Base-by-base conservation (phyloP, 2,113 vertebrate genomes). In the Pelecanoides urinatrix region DNA sequence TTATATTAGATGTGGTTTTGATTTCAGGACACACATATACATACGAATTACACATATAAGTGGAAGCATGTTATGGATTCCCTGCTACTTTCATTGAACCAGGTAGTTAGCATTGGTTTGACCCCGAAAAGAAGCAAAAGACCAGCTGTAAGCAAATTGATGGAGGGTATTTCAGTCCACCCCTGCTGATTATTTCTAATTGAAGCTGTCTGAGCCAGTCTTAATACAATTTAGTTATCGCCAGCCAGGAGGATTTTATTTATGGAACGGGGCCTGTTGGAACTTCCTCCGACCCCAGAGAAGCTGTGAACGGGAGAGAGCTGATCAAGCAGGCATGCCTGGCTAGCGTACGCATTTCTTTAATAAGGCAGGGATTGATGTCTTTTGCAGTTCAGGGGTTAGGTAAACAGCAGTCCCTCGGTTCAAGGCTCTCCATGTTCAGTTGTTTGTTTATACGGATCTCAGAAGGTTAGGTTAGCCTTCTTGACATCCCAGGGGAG, bases 391-490 rank as follows among this genome's bases (percentile, higher is more conserved):
- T 97, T 97, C 97, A 97, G 96, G 95, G 97, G 97, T 97, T 97
- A 96, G 95, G 90, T 98, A 98, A 98, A 98, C 97, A 98, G 96
- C 94, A 92, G 95, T 84, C 95, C 96, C 89, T 95, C 3, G 90
- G 97, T 98, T 98, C 97, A 98, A 97, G 97, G 97, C 96, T 98
- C 94, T 97, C 95, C 96, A 73, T 97, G 97, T 97, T 97, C 94
- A 1, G 58, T 86, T 98, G 96, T 97, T 98, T 98, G 97, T 98
- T 98, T 98, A 95, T 96, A 96, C 56, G 81, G 96, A 93, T 98
- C 97, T 97, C 93, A 90, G 96, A 95, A 97, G 96, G 97, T 97
- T 98, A 97, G 88, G 66, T 90, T 97, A 94, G 85, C 96, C 96
- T 90, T 76, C 74, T 73, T 93, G 83, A 88, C 89, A 78, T 96